Evolutionary conservation across 2,113 vertebrate species (phyloP), one percentile per base, ranked within the genome.

Genomic region (Corythaeola cristata): DNA sequence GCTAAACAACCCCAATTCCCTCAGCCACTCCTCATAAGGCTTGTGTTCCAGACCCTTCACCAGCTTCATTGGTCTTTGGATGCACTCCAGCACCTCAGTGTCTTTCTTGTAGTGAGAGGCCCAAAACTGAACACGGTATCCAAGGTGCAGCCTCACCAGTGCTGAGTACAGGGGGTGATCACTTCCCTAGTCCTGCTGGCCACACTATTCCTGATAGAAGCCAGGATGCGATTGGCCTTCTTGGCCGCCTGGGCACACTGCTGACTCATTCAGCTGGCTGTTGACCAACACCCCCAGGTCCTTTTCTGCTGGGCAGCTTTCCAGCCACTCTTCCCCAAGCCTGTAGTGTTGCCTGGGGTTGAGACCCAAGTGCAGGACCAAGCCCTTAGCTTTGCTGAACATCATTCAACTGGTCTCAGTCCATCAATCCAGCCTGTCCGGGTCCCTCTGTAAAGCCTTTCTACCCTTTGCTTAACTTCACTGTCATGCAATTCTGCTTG

Each of bases 91-190:
- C 41, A 41, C 41, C 41, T 41, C 41, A 41, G 41, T 41, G 41
- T 41, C 41, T 44, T 44, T 44, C 41, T 44, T 44, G 41, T 44
- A 44, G 41, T 44, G 12, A 44, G 41, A 12, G 41, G 41, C 41
- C 41, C 12, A 13, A 44, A 44, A 44, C 22, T n/a, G 20, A 22
- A 8, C 14, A 2, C 20, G 14, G 6, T 1, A 26, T 22, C 39
- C 0, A 0, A 39, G 28, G 4, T 52, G 24, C 1, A 0, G 11
- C 30, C 26, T 49, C n/a, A 19, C 5, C 63, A 44, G 11, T 11
- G 3, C 63, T 0, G 0, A 18, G 12, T 15, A 15, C 58, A 60
- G 16, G 6, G 49, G 2, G 4, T 6, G 9, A 7, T 62, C 20
- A 7, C 71, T 44, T 26, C 26, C 58, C 37, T 60, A 8, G 1